phyloP scores from a whole-genome alignment of 2,113 vertebrate species.

The Notiomystis cincta region DNA sequence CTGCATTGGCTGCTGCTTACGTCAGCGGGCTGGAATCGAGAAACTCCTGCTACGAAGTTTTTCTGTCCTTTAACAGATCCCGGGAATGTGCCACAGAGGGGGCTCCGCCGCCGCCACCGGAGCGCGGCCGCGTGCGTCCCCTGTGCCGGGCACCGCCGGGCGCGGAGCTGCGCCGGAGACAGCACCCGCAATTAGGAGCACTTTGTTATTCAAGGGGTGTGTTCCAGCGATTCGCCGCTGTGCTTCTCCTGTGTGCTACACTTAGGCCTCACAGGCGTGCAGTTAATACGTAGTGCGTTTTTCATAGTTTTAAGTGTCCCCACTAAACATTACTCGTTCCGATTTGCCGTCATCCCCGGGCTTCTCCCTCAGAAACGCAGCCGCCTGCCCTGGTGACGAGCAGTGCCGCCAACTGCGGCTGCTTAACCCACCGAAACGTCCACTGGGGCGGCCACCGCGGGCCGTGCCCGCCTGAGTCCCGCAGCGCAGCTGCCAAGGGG shows the following conservation, averaged over 20 bases:
- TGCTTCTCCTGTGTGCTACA: not conserved
- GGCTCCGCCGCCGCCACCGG: not conserved
- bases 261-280: not conserved
- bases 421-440: not conserved
- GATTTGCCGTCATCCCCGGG: not conserved
- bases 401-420: not conserved
- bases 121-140: not conserved
- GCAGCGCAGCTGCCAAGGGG: not conserved
- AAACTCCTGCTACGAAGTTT: not conserved
- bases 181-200: not conserved
- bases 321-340: not conserved
- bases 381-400: not conserved
- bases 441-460: not conserved
- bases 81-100: not conserved
- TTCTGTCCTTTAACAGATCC: not conserved
- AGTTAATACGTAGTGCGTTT: not conserved
- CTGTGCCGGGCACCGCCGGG: not conserved
- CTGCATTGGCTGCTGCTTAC: slow-evolving; percentile 27
- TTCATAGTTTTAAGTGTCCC: not conserved
- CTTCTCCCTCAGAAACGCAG: not conserved
- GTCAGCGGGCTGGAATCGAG: slow-evolving; percentile 9
- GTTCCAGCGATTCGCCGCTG: not conserved
- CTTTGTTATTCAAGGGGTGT: not conserved
- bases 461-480: not conserved
- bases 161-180: not conserved